Percentiles rank a stretch among this genome's conserved stretches.
Conservation (phyloP, 1,140 invertebrate genomes). For the Euura saliciscinereae region DNA sequence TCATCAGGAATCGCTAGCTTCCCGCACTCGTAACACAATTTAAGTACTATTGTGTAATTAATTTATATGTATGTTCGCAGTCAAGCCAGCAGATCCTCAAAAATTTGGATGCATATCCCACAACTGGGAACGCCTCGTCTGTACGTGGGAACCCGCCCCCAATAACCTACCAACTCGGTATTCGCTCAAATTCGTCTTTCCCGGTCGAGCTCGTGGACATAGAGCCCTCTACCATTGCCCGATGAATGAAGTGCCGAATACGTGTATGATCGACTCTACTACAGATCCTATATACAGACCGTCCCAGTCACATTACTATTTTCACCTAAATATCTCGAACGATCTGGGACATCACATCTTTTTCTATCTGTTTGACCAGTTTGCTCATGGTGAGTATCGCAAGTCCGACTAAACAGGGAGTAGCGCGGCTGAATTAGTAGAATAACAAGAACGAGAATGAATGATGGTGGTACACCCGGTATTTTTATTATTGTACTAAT, state of each 20-base stretch:
- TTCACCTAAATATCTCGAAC: conserved; percentile 58
- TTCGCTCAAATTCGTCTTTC: conserved; percentile 49
- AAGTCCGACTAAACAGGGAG: not conserved
- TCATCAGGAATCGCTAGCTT: no score
- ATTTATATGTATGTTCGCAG: not conserved
- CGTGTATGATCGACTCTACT: conserved; percentile 54
- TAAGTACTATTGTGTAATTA: not conserved
- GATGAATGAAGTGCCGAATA: conserved; percentile 27
- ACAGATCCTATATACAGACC: conserved; percentile 62
- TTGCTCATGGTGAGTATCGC: conserved; percentile 49
- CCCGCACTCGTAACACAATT: no score
- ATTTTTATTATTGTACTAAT: no score
- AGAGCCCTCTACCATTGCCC: not conserved
- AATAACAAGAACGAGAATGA: not conserved
- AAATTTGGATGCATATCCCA: conserved; percentile 65
- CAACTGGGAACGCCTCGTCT: conserved; percentile 65
- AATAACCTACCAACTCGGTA: conserved; percentile 58
- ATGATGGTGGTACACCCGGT: no score
- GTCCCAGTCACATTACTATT: conserved; percentile 55
- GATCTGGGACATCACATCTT: conserved; percentile 54
- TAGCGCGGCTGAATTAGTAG: not conserved
- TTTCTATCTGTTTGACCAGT: conserved; percentile 61
- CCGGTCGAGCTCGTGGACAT: conserved; percentile 32
- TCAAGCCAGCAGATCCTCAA: conserved; percentile 54
- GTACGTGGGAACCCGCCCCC: conserved; percentile 60